Base-by-base conservation (phyloP, 2,888 invertebrate genomes). In the Fragum sueziense region DNA sequence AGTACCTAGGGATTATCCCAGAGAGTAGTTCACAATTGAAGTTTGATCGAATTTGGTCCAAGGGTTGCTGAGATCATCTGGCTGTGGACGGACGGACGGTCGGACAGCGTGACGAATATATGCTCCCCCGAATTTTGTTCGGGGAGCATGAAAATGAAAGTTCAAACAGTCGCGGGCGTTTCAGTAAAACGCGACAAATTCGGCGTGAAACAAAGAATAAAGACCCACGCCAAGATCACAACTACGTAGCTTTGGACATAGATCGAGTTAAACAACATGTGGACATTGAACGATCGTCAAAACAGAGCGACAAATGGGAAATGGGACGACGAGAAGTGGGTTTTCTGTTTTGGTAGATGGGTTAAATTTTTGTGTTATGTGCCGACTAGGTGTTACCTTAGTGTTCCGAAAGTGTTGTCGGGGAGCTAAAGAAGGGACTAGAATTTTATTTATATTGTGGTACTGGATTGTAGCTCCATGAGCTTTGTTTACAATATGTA, bases 381-480 rank as follows among this genome's bases (percentile, higher is more conserved):
- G 72, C 41, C 14, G 72, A 51, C 72, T 72, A 51, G 62, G 62
- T 65, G 22, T 51, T 62, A 25, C 72, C 72, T 25, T 72, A 51
- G 47, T 41, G 34, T 41, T 33, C 34, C 27, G 71, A 71, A 14
- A 71, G 37, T 57, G 61, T 71, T 27, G 37, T 71, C n/a, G 71
- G 61, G 4, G 71, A 71, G 25, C 59, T 71, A 61, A 59, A 37
- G 41, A 71, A 62, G 7, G 72, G 72, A 31, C 51, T 62, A 62
- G 62, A n/a, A n/a, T n/a, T n/a, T n/a, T n/a, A n/a, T n/a, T n/a
- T n/a, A n/a, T n/a, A n/a, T n/a, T n/a, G n/a, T n/a, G n/a, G n/a
- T n/a, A n/a, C n/a, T n/a, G n/a, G n/a, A n/a, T n/a, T n/a, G n/a
- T n/a, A n/a, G n/a, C n/a, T n/a, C n/a, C n/a, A n/a, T n/a, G n/a